Conservation (phyloP, 2,797 vertebrate genomes). For the Xerus rutilus region DNA sequence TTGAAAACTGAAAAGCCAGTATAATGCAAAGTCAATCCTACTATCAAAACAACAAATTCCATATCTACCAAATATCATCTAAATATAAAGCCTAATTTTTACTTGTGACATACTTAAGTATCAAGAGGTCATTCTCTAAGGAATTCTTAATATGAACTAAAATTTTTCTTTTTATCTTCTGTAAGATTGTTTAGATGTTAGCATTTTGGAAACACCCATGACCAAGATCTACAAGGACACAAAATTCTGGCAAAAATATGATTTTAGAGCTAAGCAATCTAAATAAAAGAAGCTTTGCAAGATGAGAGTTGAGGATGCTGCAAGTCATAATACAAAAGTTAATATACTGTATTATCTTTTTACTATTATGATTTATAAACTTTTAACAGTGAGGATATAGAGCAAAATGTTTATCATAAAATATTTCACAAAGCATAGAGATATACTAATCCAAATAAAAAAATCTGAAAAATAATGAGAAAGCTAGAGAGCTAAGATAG, state of each 20-base stretch:
- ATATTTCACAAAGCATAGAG: not conserved
- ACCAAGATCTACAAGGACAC: not conserved
- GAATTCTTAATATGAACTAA: not conserved
- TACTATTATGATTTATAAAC: not conserved
- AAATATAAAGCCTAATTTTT: not conserved
- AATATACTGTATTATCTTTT: not conserved
- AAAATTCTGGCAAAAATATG: not conserved
- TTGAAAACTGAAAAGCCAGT: not conserved
- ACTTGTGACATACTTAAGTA: not conserved
- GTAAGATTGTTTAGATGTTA: not conserved
- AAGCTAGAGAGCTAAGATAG: not conserved
- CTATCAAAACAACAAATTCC: not conserved
- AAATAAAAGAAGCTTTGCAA: not conserved
- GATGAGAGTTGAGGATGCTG: not conserved
- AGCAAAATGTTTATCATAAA: not conserved
- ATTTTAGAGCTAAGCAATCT: not conserved
- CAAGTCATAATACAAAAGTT: not conserved
- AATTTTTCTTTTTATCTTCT: not conserved
- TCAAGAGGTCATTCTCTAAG: not conserved
- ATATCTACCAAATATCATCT: not conserved
- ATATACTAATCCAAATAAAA: not conserved
- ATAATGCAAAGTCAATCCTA: not conserved
- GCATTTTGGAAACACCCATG: not conserved
- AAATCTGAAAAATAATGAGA: too few relatives aligned
- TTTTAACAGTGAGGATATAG: not conserved